Evolutionary conservation across 2,888 invertebrate species (phyloP).

Genomic region (Drosophila robusta): DNA sequence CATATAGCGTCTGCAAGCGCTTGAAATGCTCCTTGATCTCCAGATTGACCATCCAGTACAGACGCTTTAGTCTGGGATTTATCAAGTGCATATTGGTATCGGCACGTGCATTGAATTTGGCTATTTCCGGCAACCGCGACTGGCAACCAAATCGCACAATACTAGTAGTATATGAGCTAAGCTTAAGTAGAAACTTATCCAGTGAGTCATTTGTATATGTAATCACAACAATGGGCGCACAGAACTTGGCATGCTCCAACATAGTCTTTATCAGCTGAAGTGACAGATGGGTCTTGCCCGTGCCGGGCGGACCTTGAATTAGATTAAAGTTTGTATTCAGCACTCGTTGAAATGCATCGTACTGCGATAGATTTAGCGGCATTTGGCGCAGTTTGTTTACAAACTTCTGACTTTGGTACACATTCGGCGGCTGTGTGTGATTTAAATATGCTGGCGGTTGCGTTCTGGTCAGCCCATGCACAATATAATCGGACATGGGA

Average conservation of each 20-base stretch:
- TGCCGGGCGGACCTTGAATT: conserved; percentile 95
- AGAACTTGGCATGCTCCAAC: conserved; percentile 87
- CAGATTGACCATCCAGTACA: conserved; percentile 70
- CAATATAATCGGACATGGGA: conserved; percentile 89
- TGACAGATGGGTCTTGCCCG: conserved; percentile 93
- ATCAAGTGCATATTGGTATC: conserved; percentile 50
- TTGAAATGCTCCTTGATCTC: conserved; percentile 72
- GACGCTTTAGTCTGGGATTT: conserved; percentile 69
- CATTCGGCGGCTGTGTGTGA: conserved; percentile 33
- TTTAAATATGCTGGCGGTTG: conserved; percentile 84
- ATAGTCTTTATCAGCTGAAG: conserved; percentile 90
- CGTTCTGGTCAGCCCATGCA: conserved; percentile 85
- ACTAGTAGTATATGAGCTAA: conserved; percentile 87
- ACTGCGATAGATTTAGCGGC: conserved; percentile 88
- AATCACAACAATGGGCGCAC: conserved; percentile 88
- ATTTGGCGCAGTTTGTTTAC: conserved; percentile 39
- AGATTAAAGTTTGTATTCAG: conserved; percentile 90
- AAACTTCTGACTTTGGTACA: conserved; percentile 66
- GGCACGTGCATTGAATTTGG: conserved; percentile 86
- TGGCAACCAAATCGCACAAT: conserved; percentile 90
- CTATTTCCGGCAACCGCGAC: conserved; percentile 87
- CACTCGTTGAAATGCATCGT: conserved; percentile 88
- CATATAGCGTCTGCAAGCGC: conserved; percentile 70
- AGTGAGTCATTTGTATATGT: conserved; percentile 94
- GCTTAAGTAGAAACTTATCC: conserved; percentile 92